Conservation (phyloP, 2,113 vertebrate genomes). For the Etheostoma cragini region DNA sequence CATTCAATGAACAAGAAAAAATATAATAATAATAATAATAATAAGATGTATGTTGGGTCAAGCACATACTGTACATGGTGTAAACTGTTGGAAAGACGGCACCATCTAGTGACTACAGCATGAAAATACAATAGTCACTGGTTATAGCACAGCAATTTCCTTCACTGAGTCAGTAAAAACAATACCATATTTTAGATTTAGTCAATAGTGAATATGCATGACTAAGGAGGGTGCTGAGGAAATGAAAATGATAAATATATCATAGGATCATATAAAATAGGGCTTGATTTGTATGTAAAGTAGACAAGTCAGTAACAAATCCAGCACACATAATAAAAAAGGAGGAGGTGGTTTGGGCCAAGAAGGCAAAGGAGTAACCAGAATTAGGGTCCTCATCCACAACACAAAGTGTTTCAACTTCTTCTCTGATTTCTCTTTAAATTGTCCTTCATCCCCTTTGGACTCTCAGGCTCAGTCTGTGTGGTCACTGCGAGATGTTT, state of each 20-base stretch:
- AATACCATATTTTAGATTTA: background rate
- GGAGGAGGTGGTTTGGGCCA: background rate
- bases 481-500: background rate
- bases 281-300: slow-evolving; percentile 7
- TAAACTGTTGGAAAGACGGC: slow-evolving; percentile 27
- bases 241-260: slow-evolving; percentile 23
- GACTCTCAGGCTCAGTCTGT: slow-evolving; percentile 24
- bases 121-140: slow-evolving; percentile 26
- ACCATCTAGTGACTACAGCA: slow-evolving; percentile 56
- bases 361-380: background rate
- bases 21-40: no score
- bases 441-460: background rate
- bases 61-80: background rate
- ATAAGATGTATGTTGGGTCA: background rate
- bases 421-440: slow-evolving; percentile 1
- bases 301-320: slow-evolving; percentile 12
- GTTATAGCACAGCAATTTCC: background rate
- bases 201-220: slow-evolving; percentile 4
- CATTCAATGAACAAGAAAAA: slow-evolving; percentile 9
- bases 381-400: background rate
- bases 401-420: background rate
- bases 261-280: slow-evolving; percentile 16
- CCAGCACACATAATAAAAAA: background rate
- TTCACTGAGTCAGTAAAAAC: background rate
- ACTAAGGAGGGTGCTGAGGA: background rate